Conservation (phyloP, 2,888 invertebrate genomes). For the Pharmacophagus antenor region DNA sequence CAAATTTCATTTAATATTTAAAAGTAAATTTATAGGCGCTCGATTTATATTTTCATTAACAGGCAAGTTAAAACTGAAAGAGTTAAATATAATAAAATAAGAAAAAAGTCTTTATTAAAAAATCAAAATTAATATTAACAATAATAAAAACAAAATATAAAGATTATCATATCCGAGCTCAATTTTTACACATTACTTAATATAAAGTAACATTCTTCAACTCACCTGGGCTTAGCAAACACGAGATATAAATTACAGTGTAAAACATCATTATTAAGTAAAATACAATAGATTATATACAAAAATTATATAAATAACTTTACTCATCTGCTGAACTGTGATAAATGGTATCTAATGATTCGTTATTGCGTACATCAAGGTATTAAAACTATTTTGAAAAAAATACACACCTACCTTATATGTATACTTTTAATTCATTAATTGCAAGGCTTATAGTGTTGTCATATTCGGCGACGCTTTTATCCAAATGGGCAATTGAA, state of each 20-base stretch:
- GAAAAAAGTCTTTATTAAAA: neutral
- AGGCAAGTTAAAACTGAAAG: too few relatives aligned
- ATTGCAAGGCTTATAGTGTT: neutral
- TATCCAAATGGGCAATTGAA: too few relatives aligned
- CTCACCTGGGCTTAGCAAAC: conserved; percentile 23
- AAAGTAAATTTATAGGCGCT: too few relatives aligned
- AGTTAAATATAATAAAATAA: too few relatives aligned
- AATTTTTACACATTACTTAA: neutral
- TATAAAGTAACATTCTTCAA: neutral
- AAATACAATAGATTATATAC: neutral
- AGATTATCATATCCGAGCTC: neutral
- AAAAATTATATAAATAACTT: neutral
- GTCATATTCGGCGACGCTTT: neutral
- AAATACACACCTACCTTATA: conserved; percentile 2
- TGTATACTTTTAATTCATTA: neutral
- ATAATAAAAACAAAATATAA: neutral
- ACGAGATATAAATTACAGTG: neutral
- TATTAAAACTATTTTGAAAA: neutral
- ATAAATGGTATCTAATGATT: neutral
- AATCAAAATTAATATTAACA: neutral
- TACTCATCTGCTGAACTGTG: neutral
- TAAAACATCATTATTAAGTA: conserved; percentile 10
- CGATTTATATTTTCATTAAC: too few relatives aligned
- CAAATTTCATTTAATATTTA: too few relatives aligned
- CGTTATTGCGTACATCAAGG: neutral